Percentiles rank a stretch among this genome's conserved stretches.
Evolutionary conservation across 2,797 vertebrate genomes (phyloP).

Genomic region (Natrix natrix): DNA sequence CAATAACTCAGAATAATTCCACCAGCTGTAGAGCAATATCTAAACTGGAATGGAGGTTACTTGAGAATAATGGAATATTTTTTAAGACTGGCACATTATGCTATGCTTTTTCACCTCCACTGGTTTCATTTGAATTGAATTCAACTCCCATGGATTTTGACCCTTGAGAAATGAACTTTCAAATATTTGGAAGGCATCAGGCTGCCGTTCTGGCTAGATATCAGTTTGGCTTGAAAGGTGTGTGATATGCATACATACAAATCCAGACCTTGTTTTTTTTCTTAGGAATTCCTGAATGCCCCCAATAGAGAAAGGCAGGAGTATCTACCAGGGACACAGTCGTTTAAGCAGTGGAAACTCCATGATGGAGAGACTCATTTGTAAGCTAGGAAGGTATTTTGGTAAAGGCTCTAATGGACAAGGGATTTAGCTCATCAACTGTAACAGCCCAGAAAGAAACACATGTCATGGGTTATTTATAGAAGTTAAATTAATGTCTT

Average conservation of each 20-base stretch:
- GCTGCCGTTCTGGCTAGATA: background rate
- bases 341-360: background rate
- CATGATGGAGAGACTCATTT: background rate
- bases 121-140: background rate
- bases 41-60: conserved; percentile 46
- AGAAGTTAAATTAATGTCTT: background rate
- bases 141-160: background rate
- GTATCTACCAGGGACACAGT: background rate
- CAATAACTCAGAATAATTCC: conserved; percentile 19
- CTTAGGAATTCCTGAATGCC: background rate
- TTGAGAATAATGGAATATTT: conserved; percentile 43
- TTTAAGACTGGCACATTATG: background rate
- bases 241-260: background rate
- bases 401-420: background rate
- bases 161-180: background rate
- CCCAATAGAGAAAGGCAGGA: background rate
- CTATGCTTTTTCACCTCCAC: background rate
- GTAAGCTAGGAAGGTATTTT: background rate
- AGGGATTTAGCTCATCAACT: background rate
- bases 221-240: background rate
- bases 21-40: conserved; percentile 30
- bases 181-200: background rate
- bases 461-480: background rate
- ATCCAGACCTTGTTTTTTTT: background rate
- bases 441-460: background rate